phyloP scores from a whole-genome alignment of 2,888 invertebrate species.

The Phragmatobia fuliginosa region DNA sequence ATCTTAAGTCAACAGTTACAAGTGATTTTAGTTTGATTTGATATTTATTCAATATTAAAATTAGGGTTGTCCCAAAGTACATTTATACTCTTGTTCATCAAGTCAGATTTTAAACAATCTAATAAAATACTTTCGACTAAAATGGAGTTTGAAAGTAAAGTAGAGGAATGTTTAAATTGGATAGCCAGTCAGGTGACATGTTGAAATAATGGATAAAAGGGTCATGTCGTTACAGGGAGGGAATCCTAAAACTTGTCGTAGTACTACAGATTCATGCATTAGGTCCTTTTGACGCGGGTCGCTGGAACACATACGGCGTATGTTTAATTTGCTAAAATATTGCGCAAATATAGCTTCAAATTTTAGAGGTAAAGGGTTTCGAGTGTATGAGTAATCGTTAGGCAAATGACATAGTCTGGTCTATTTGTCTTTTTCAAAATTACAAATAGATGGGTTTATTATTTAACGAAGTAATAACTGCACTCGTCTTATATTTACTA shows the following conservation, averaged over 20 bases:
- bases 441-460: neutral
- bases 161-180: constrained; percentile 2
- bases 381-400: constrained; percentile 37
- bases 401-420: constrained; percentile 29
- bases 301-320: constrained; percentile 4
- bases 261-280: constrained; percentile 1
- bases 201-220: constrained; percentile 4
- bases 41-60: neutral
- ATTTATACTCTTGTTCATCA: neutral
- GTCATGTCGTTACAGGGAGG: neutral
- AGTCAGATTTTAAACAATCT: neutral
- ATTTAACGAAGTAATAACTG: neutral
- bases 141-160: neutral
- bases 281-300: constrained; percentile 21
- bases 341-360: neutral
- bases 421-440: neutral
- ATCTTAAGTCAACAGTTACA: neutral
- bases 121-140: neutral
- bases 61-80: neutral
- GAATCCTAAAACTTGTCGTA: constrained; percentile 5
- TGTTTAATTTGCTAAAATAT: neutral
- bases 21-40: neutral
- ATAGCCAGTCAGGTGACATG: constrained; percentile 1
- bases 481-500: too few species aligned
- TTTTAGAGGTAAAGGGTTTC: constrained; percentile 30